A percentile compares a stretch with the other conserved stretches of the same genome.
Evolutionary conservation across 1,140 invertebrate genomes (phyloP).

Genomic region (Pachypeltis micranthus): DNA sequence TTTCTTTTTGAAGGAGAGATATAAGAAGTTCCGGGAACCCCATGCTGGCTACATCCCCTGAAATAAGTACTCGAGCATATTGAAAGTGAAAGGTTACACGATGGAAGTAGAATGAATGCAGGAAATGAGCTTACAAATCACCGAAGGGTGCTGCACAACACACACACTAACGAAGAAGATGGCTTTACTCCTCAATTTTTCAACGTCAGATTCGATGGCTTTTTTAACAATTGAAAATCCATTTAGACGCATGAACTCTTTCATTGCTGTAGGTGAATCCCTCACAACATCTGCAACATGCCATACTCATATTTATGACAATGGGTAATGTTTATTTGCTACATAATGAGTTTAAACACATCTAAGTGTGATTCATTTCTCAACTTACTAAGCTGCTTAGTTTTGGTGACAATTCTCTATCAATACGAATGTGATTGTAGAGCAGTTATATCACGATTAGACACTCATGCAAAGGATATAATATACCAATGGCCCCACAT

Average conservation of each 20-base stretch:
- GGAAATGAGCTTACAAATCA: conserved; percentile 4
- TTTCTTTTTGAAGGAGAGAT: neutral
- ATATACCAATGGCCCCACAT: too few species aligned
- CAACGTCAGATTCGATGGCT: conserved; percentile 11
- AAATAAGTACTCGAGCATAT: neutral
- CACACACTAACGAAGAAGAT: conserved; percentile 12
- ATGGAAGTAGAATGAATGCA: too few species aligned
- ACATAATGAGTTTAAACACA: too few species aligned
- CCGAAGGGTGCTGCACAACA: neutral
- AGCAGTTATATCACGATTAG: too few species aligned
- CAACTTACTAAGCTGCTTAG: too few species aligned
- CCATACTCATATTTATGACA: too few species aligned
- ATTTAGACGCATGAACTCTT: conserved; percentile 17
- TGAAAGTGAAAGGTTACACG: neutral
- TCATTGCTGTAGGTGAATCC: conserved; percentile 7
- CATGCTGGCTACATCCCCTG: conserved; percentile 13
- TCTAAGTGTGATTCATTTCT: too few species aligned
- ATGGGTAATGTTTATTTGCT: too few species aligned
- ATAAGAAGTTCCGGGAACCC: conserved; percentile 17
- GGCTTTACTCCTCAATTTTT: conserved; percentile 15
- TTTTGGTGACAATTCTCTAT: too few species aligned
- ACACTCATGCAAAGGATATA: too few species aligned
- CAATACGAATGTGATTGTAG: too few species aligned
- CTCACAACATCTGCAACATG: conserved; percentile 16
- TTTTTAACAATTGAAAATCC: conserved; percentile 17